Conservation (phyloP, 2,888 invertebrate genomes). For the Volucella inflata region DNA sequence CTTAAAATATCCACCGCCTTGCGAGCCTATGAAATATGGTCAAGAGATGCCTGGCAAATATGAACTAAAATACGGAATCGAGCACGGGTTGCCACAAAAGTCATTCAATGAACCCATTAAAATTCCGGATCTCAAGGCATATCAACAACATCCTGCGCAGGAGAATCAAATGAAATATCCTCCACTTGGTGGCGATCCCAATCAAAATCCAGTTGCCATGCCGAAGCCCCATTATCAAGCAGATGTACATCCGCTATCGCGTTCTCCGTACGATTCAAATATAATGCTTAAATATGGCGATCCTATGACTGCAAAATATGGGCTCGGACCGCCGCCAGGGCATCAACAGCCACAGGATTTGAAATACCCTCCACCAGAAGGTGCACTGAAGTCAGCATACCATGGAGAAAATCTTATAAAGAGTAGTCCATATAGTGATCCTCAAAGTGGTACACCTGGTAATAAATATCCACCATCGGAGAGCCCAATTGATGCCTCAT, state of each 20-base stretch:
- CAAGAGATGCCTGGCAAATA: conserved; percentile 83
- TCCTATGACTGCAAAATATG: conserved; percentile 81
- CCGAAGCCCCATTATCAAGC: conserved; percentile 83
- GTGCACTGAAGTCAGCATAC: conserved; percentile 79
- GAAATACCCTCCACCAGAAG: conserved; percentile 82
- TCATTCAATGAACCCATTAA: conserved; percentile 81
- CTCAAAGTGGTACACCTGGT: conserved; percentile 76
- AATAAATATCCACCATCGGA: conserved; percentile 81
- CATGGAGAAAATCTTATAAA: conserved; percentile 83
- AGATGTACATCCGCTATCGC: conserved; percentile 81
- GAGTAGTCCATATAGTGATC: conserved; percentile 80
- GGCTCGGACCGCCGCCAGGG: conserved; percentile 79
- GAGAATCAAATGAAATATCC: conserved; percentile 75
- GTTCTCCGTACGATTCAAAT: conserved; percentile 82
- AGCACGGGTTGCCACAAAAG: conserved; percentile 78
- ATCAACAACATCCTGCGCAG: conserved; percentile 78
- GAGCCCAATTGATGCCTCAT: conserved; percentile 83
- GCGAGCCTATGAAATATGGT: conserved; percentile 82
- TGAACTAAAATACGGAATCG: conserved; percentile 83
- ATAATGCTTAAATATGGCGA: conserved; percentile 84
- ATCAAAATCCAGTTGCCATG: conserved; percentile 79
- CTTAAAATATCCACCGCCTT: conserved; percentile 84
- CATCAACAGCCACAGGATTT: conserved; percentile 81
- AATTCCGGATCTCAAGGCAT: conserved; percentile 81
- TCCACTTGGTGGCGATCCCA: conserved; percentile 57